Evolutionary conservation across 2,888 invertebrate genomes (phyloP), one percentile per base, ranked within the genome.

Genomic region (Lobophora halterata): DNA sequence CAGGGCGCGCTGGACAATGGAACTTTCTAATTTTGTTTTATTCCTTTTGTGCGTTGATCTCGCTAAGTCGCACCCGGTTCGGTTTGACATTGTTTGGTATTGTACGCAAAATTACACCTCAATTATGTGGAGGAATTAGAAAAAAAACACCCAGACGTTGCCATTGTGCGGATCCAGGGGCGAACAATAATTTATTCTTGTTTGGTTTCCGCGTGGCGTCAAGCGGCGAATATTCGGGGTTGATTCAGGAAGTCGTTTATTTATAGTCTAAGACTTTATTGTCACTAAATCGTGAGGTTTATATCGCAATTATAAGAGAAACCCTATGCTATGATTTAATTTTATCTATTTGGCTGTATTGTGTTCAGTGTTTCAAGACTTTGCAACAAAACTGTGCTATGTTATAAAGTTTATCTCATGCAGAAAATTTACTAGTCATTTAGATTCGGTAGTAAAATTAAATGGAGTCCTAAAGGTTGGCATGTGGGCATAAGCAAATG

Each of bases 41-140:
- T 66, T 61, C 52, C 61, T 62, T 61, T 75, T 76, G 69, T 75
- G 56, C 61, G 52, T 52, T 56, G 48, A 58, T 49, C 57, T 54
- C 52, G 58, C 63, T 47, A 64, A 60, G 55, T 46, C 50, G 66
- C 66, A 70, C 59, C n/a, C 66, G 70, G 68, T 65, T 57, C 55
- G 65, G 56, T 70, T 54, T 61, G 57, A 62, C 61, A 74, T 71
- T 69, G n/a, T n/a, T n/a, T 60, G 63, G 54, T 54, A 61, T 74
- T 76, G 72, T 75, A 66, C 65, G 74, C 68, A 60, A 72, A 74
- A 76, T 79, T 74, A 79, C 77, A 78, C 78, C 75, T 77, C 75
- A 79, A 79, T 79, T 80, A 79, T 76, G 67, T 61, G 59, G 60
- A 71, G 68, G 65, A 69, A 61, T 59, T 55, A 58, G 51, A 58